Percentiles rank a stretch among this genome's conserved stretches.
phyloP scores from a whole-genome alignment of 2,888 invertebrate genomes.

The Spodoptera exigua region DNA sequence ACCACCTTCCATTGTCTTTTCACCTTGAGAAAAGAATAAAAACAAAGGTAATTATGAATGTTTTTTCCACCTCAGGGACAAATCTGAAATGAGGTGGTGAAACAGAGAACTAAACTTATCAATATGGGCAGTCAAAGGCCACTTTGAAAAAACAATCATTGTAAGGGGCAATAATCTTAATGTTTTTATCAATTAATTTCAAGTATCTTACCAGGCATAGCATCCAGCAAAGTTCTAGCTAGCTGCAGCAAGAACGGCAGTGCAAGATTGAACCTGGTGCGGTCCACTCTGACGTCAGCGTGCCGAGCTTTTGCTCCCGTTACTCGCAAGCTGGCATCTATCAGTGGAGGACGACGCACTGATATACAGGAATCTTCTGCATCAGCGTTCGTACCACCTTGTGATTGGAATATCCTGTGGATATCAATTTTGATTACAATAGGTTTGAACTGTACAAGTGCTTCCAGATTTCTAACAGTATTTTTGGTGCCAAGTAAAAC shows the following conservation, averaged over 20 bases:
- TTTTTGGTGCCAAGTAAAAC: too few relatives aligned
- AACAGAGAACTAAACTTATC: too few relatives aligned
- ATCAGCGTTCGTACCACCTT: slow-evolving; percentile 89
- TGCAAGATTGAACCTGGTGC: slow-evolving; percentile 92
- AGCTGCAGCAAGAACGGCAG: slow-evolving; percentile 92
- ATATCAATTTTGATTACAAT: too few relatives aligned
- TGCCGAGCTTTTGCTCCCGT: slow-evolving; percentile 90
- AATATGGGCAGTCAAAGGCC: too few relatives aligned
- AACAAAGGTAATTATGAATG: background rate
- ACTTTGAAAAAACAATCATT: too few relatives aligned
- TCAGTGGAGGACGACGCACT: slow-evolving; percentile 92
- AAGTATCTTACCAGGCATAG: slow-evolving; percentile 85
- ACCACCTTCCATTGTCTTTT: slow-evolving; percentile 90
- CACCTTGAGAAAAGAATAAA: slow-evolving; percentile 70
- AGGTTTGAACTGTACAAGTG: too few relatives aligned
- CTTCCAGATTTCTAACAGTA: too few relatives aligned
- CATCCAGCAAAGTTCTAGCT: slow-evolving; percentile 90
- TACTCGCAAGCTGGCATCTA: slow-evolving; percentile 91
- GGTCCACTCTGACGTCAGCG: slow-evolving; percentile 93
- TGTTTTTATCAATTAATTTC: background rate
- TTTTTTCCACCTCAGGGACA: too few relatives aligned
- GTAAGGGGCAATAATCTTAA: too few relatives aligned
- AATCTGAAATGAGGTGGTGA: too few relatives aligned
- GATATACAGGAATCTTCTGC: slow-evolving; percentile 84
- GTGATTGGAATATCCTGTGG: slow-evolving; percentile 91